Evolutionary conservation across 2,113 vertebrate genomes (phyloP).

Genomic region (Myotis lucifugus): DNA sequence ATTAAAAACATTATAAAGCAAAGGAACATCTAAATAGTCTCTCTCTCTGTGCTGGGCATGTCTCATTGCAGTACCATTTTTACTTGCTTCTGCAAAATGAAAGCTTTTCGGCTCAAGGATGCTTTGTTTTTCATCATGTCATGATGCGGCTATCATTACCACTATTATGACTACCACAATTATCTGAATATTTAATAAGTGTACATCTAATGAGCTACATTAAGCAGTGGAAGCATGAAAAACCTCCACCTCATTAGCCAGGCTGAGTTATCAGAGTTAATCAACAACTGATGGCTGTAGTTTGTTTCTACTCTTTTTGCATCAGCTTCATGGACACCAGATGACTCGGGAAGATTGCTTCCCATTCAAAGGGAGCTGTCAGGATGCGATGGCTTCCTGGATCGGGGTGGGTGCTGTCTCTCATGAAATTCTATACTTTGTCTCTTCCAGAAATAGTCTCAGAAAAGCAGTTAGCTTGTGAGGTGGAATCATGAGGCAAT

Average conservation of each 20-base stretch:
- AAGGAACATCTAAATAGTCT: neutral
- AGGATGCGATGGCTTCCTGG: neutral
- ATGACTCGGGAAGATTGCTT: neutral
- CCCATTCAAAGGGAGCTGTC: neutral
- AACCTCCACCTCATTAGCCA: slow-evolving; percentile 58
- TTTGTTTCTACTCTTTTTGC: neutral
- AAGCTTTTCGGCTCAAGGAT: neutral
- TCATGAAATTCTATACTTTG: neutral
- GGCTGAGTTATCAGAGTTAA: slow-evolving; percentile 57
- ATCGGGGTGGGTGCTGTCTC: neutral
- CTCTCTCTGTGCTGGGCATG: neutral
- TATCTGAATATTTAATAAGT: slow-evolving; percentile 67
- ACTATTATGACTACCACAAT: slow-evolving; percentile 55
- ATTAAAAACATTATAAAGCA: neutral
- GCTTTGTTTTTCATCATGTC: neutral
- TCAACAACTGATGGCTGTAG: slow-evolving; percentile 7
- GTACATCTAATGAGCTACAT: slow-evolving; percentile 36
- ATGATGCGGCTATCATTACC: slow-evolving; percentile 17
- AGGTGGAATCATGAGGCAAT: neutral
- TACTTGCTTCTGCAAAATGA: neutral
- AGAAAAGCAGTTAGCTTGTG: neutral
- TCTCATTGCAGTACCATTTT: neutral
- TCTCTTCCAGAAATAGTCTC: neutral
- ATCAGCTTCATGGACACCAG: neutral
- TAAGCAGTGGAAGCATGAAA: slow-evolving; percentile 44